These are phyloP conservation scores for Siderastrea siderea DNA, from an alignment of 92 coral and sea anemone genomes.

Conservation along the genomic window DNA sequence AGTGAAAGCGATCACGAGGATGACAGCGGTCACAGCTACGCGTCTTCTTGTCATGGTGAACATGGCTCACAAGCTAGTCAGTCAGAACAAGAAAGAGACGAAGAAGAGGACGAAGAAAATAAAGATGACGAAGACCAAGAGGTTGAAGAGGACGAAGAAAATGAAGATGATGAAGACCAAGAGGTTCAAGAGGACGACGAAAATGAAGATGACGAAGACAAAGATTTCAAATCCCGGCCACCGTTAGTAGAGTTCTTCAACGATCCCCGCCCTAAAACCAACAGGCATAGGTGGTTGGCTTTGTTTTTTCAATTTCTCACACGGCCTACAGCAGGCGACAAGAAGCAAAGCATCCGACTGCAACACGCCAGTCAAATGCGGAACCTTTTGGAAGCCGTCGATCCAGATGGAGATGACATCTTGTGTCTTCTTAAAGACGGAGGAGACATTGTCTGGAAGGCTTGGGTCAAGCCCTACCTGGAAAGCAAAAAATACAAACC, in stretches of 20 bases:
- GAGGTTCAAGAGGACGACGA: neutral
- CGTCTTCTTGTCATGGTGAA: too few relatives aligned
- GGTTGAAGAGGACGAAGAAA: neutral
- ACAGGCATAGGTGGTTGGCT: neutral
- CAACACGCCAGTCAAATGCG: neutral
- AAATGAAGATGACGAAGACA: neutral
- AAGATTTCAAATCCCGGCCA: neutral
- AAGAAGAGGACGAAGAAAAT: too few relatives aligned
- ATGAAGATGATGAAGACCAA: neutral
- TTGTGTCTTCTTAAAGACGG: neutral
- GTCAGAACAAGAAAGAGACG: too few relatives aligned
- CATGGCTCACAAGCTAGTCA: too few relatives aligned
- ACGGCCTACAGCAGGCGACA: neutral
- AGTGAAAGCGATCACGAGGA: too few relatives aligned
- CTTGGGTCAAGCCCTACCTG: neutral
- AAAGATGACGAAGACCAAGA: too few relatives aligned
- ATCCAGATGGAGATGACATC: neutral
- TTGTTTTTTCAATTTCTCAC: neutral
- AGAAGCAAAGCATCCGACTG: neutral
- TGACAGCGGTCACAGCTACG: too few relatives aligned
- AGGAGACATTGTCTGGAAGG: neutral
- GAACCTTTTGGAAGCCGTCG: neutral
- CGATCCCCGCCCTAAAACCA: neutral
- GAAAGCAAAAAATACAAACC: neutral
- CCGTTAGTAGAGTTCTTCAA: neutral